These are phyloP conservation scores for Cephus pygmeus DNA, from an alignment of 2,888 invertebrate genomes.

Conservation along the genomic window DNA sequence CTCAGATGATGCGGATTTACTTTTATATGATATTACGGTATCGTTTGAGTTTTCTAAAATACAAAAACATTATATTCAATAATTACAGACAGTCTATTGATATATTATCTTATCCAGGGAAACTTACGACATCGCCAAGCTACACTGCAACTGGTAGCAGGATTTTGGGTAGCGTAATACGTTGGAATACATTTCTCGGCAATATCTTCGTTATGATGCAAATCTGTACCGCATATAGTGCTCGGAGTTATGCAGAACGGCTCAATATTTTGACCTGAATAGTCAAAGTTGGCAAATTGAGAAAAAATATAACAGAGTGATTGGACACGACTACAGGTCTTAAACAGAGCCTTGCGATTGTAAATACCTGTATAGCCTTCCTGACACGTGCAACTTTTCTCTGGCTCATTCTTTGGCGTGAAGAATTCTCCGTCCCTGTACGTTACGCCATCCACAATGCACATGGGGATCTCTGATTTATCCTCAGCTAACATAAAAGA, in stretches of 20 bases:
- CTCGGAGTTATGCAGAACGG: conserved; percentile 46
- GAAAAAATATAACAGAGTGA: neutral
- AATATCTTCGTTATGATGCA: conserved; percentile 23
- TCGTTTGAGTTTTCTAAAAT: conserved; percentile 42
- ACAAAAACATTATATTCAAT: neutral
- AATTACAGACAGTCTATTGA: neutral
- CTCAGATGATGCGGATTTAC: neutral
- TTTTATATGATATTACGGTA: conserved; percentile 2
- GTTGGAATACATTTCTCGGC: conserved; percentile 44
- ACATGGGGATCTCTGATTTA: conserved; percentile 35
- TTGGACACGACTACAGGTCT: too few relatives aligned
- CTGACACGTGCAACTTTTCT: conserved; percentile 40
- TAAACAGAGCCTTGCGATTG: neutral
- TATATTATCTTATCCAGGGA: neutral
- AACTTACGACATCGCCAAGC: conserved; percentile 52
- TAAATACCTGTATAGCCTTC: conserved; percentile 37
- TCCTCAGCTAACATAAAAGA: conserved; percentile 33
- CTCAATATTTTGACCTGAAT: conserved; percentile 41
- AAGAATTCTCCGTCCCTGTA: conserved; percentile 50
- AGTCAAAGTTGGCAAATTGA: neutral
- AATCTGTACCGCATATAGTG: conserved; percentile 34
- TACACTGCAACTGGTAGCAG: conserved; percentile 35
- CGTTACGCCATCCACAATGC: conserved; percentile 45
- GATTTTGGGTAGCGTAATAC: conserved; percentile 32
- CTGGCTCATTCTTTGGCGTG: conserved; percentile 29